Conservation (phyloP, 2,888 invertebrate genomes). For the Volucella zonaria region DNA sequence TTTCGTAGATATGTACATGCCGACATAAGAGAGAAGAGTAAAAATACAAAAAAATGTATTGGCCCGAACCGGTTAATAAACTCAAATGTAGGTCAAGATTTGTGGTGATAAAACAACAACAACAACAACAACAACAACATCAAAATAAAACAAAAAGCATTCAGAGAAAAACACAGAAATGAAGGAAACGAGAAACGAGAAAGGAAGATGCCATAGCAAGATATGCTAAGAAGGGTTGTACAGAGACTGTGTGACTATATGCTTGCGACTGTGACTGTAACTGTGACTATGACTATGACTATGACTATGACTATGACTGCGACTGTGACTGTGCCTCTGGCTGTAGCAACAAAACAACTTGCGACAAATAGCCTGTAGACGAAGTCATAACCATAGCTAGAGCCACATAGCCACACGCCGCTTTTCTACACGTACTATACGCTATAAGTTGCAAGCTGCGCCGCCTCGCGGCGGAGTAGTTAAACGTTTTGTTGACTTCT, state of each 20-base stretch:
- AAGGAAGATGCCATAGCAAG: slow-evolving; percentile 60
- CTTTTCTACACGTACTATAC: too few relatives aligned
- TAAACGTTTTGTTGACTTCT: slow-evolving; percentile 59
- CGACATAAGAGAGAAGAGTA: slow-evolving; percentile 10
- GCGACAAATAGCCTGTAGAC: too few relatives aligned
- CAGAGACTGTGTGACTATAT: not conserved
- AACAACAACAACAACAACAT: slow-evolving; percentile 70
- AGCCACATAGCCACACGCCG: too few relatives aligned
- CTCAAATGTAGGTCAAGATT: slow-evolving; percentile 81
- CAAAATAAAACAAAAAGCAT: slow-evolving; percentile 77
- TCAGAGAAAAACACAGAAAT: slow-evolving; percentile 58
- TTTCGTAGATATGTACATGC: slow-evolving; percentile 1
- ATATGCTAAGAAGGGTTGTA: slow-evolving; percentile 68
- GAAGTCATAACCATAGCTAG: too few relatives aligned
- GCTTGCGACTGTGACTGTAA: too few relatives aligned
- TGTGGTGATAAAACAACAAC: slow-evolving; percentile 77
- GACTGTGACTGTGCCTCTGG: too few relatives aligned
- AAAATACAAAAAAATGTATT: slow-evolving; percentile 54
- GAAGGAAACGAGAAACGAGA: slow-evolving; percentile 41
- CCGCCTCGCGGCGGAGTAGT: slow-evolving; percentile 1
- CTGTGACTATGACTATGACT: too few relatives aligned
- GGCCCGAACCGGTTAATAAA: slow-evolving; percentile 80
- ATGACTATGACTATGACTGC: too few relatives aligned
- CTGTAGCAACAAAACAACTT: too few relatives aligned
- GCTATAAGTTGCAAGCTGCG: not conserved